These are phyloP conservation scores for Theristicus caerulescens DNA, from an alignment of 2,113 vertebrate genomes.

Conservation along the genomic window DNA sequence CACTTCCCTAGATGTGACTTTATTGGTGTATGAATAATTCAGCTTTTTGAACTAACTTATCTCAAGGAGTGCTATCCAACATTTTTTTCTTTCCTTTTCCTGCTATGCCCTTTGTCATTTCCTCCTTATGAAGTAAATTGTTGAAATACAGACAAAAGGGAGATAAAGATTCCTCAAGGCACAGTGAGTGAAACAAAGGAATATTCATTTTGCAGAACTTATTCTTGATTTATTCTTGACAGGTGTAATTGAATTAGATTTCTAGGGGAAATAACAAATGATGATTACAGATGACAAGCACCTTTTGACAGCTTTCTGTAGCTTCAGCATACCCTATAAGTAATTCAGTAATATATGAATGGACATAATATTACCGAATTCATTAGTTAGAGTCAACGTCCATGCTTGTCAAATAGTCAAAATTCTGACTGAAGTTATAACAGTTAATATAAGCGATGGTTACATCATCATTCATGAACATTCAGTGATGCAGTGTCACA, in stretches of 20 bases:
- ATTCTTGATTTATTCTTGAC: constrained; percentile 26
- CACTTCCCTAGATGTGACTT: constrained; percentile 21
- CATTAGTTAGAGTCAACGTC: not conserved
- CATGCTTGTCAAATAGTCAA: not conserved
- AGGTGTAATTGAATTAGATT: constrained; percentile 26
- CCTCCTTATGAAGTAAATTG: not conserved
- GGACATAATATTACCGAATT: not conserved
- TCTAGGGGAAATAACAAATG: not conserved
- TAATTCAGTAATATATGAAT: not conserved
- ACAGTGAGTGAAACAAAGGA: constrained; percentile 7
- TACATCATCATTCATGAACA: not conserved
- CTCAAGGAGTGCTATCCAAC: not conserved
- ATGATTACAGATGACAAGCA: not conserved
- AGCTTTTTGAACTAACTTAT: constrained; percentile 29
- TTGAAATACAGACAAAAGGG: constrained; percentile 17
- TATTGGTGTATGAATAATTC: constrained; percentile 58
- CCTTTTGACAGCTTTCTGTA: not conserved
- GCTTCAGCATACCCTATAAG: not conserved
- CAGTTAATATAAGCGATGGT: not conserved
- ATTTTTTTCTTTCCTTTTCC: not conserved
- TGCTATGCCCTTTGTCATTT: not conserved
- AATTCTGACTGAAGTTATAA: not conserved
- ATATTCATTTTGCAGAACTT: constrained; percentile 15
- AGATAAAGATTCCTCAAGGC: constrained; percentile 18
- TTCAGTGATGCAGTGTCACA: not conserved